Conservation (phyloP, 2,888 invertebrate species). For the Nipponacmea schrenckii region DNA sequence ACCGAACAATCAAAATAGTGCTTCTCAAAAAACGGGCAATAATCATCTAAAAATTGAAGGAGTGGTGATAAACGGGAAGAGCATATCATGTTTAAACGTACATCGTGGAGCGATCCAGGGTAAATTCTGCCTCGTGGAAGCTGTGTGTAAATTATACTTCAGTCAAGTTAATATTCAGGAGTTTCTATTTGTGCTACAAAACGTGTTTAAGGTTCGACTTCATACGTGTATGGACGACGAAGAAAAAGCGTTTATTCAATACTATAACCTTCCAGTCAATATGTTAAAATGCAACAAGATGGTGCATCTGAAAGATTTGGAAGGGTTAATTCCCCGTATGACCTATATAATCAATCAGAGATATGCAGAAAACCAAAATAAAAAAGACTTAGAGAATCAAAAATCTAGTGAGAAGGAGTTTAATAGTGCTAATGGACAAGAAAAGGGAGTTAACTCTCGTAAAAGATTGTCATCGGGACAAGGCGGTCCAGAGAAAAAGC, state of each 20-base stretch:
- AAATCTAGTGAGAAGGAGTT: neutral
- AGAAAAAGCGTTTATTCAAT: constrained; percentile 62
- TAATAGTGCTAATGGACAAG: neutral
- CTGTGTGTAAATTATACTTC: constrained; percentile 61
- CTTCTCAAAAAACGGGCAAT: constrained; percentile 25
- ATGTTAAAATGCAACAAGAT: constrained; percentile 62
- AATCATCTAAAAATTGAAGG: constrained; percentile 41
- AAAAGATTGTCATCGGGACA: neutral
- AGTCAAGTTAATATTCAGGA: constrained; percentile 58
- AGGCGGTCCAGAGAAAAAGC: constrained; percentile 16
- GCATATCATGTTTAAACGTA: constrained; percentile 59
- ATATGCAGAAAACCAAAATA: constrained; percentile 10
- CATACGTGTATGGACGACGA: constrained; percentile 56
- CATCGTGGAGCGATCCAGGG: constrained; percentile 40
- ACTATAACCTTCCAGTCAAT: constrained; percentile 61
- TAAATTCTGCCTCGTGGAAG: constrained; percentile 60
- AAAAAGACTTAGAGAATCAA: neutral
- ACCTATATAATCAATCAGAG: constrained; percentile 50
- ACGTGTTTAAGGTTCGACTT: constrained; percentile 54
- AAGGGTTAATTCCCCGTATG: constrained; percentile 58
- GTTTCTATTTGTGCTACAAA: constrained; percentile 58
- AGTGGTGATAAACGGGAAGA: constrained; percentile 57
- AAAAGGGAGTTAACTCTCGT: neutral
- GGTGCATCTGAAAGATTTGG: constrained; percentile 55
- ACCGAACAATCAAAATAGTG: constrained; percentile 25